Evolutionary conservation across 2,797 vertebrate species (phyloP), one percentile per base, ranked within the genome.

Genomic region (Sternarchorhynchus goeldii): DNA sequence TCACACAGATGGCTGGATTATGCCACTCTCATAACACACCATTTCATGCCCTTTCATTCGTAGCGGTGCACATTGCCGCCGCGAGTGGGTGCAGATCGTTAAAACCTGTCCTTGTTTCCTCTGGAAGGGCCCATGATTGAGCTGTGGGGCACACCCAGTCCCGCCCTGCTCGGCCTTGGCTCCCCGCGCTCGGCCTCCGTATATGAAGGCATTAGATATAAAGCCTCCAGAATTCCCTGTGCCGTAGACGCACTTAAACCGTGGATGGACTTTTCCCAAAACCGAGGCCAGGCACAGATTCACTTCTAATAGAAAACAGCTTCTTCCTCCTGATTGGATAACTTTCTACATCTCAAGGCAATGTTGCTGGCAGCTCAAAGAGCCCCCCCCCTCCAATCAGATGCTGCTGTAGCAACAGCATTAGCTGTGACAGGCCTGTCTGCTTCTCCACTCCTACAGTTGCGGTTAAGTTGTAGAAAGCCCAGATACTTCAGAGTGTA

Each of bases 11-110:
- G 83, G 80, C 71, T 5, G 85, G 85, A 84, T 84, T 85, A 87
- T 87, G 88, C 87, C 90, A 87, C 87, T 50, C 65, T 17, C 31
- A 69, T 41, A 56, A 83, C 86, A 78, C 81, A 82, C 83, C 73
- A 85, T 86, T 83, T 88, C 86, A 89, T 85, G 86, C 85, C 85
- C 89, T 77, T 86, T 85, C 86, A 87, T 88, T 83, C 85, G 77
- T 85, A 82, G 45, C 70, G 83, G 84, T 89, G 90, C 89, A 91
- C 90, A 89, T 87, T 85, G 85, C 45, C 63, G 20, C 32, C 77
- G 82, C 87, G 62, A 87, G 76, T 67, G 75, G 77, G 70, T 12
- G 57, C 58, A 75, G 79, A 78, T 71, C 80, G 79, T 82, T 84
- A 81, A 72, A 41, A 75, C 25, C 32, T 41, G 34, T 65, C 67